Evolutionary conservation across 2,113 vertebrate species (phyloP).

Genomic region (Brachypodius melanocephalos): DNA sequence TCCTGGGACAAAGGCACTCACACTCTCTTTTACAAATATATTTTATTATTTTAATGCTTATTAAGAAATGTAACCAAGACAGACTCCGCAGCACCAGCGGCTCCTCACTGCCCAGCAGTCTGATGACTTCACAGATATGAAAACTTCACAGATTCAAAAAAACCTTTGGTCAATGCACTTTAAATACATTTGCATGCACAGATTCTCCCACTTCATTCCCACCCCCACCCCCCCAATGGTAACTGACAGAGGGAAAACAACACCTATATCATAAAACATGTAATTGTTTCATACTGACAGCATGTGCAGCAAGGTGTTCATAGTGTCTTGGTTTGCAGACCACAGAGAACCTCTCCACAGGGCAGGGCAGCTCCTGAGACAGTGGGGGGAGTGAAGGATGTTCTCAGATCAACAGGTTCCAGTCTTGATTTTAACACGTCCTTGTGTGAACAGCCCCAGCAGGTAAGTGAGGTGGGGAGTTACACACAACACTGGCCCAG

Average conservation of each 20-base stretch:
- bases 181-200: conserved; percentile 57
- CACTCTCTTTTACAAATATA: conserved; percentile 60
- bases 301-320: neutral
- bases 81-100: conserved; percentile 60
- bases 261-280: conserved; percentile 45
- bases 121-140: conserved; percentile 65
- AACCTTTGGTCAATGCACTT: conserved; percentile 53
- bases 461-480: neutral
- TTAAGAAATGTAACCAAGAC: conserved; percentile 69
- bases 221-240: neutral
- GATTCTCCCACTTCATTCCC: neutral
- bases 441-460: neutral
- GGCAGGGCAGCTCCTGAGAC: neutral
- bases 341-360: neutral
- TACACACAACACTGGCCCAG: neutral
- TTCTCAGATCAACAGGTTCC: neutral
- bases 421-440: neutral
- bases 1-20: conserved; percentile 24
- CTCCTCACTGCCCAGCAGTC: conserved; percentile 64
- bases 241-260: conserved; percentile 52
- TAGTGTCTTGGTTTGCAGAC: conserved; percentile 8
- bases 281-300: conserved; percentile 29
- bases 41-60: conserved; percentile 68
- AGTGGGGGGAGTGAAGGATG: neutral
- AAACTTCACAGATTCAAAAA: conserved; percentile 65